Conservation (phyloP, 1,140 invertebrate genomes). For the Aricia agestis region DNA sequence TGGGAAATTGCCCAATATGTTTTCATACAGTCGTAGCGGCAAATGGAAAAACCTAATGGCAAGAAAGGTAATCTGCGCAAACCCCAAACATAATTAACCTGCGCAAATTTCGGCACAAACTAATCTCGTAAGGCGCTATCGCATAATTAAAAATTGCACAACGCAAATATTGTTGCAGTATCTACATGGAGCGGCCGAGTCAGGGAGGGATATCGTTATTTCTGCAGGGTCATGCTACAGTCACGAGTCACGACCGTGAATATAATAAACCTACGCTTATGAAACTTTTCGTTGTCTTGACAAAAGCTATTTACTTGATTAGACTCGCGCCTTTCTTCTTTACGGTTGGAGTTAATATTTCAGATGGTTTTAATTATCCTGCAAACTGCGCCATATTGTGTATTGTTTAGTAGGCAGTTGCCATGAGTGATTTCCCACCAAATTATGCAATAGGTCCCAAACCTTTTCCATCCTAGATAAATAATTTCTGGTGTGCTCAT, state of each 20-base stretch:
- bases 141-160: slow-evolving; percentile 5
- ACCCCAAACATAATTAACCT: background rate
- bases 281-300: background rate
- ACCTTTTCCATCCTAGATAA: no score
- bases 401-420: background rate
- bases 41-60: background rate
- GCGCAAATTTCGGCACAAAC: background rate
- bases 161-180: slow-evolving; percentile 1
- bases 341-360: background rate
- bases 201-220: slow-evolving; percentile 20
- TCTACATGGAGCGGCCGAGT: slow-evolving; percentile 7
- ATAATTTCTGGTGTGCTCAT: no score
- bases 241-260: slow-evolving; percentile 12
- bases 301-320: background rate
- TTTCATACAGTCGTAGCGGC: background rate
- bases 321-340: background rate
- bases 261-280: slow-evolving; percentile 7
- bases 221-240: no score
- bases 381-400: no score
- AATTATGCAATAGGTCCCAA: no score
- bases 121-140: background rate
- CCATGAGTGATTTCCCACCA: background rate
- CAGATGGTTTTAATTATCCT: background rate
- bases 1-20: background rate
- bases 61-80: background rate